Conservation (phyloP, 2,888 invertebrate genomes). For the Melinopterus prodromus region DNA sequence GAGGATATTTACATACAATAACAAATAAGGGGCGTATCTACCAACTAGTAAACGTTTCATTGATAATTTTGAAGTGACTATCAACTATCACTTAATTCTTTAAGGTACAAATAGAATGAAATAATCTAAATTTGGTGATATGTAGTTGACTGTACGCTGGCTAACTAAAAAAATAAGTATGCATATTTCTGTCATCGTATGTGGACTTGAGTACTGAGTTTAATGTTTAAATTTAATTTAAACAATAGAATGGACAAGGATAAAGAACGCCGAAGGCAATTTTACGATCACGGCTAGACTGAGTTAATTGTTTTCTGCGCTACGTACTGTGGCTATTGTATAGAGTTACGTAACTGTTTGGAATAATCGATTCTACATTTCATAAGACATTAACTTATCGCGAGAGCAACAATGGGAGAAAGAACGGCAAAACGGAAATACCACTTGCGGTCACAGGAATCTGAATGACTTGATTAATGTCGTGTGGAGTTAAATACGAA, state of each 20-base stretch:
- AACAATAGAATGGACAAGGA: slow-evolving; percentile 4
- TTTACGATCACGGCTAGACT: not conserved
- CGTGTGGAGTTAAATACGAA: not conserved
- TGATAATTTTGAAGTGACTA: not conserved
- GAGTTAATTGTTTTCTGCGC: not conserved
- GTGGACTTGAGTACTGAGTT: not conserved
- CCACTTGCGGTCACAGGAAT: not conserved
- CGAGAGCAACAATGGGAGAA: not conserved
- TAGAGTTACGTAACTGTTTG: not conserved
- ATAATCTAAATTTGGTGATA: not conserved
- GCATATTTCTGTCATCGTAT: not conserved
- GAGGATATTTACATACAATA: not conserved
- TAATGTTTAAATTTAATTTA: not conserved
- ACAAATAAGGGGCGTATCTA: too few species aligned
- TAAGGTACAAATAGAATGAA: too few species aligned
- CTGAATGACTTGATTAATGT: not conserved
- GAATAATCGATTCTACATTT: not conserved
- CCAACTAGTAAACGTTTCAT: too few species aligned
- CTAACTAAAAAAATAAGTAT: not conserved
- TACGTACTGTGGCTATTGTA: not conserved
- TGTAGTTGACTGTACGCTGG: too few species aligned
- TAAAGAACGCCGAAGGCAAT: not conserved
- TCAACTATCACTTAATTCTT: not conserved
- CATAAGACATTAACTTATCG: not conserved
- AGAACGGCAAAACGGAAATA: not conserved